Evolutionary conservation across 2,888 invertebrate genomes (phyloP), one percentile per base, ranked within the genome.

Genomic region (Meteorus colon): DNA sequence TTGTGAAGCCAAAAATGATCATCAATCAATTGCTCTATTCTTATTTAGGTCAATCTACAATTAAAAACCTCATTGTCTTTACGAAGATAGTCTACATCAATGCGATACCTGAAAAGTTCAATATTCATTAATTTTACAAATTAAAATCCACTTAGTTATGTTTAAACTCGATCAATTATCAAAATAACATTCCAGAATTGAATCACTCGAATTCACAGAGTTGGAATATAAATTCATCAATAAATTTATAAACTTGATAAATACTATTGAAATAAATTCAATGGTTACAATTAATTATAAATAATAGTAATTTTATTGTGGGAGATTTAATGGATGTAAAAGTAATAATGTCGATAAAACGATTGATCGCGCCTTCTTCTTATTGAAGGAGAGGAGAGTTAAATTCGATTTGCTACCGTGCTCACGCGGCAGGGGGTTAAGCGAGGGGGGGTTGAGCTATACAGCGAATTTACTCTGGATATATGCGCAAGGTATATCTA

Each of bases 361-460:
- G 73, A 73, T 73, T 73, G 73, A 73, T 73, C 73, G 73, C 65
- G 12, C 37, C 41, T 65, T 37, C 3, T 63, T 48, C 66, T 65
- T 66, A 55, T 55, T 55, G 19, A 19, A 19, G 55, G 41, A 41
- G 41, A 55, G 19, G 73, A 63, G 73, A 65, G 65, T 73, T 73
- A 73, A 73, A 73, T 73, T 73, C 73, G 73, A 73, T 73, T 73
- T 73, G 73, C 73, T 73, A 66, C 73, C 63, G 41, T 34, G 62
- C 41, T 41, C 41, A 37, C 65, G 63, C 63, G 51, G 66, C 19
- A 66, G 66, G 45, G 27, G 51, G 51, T 68, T 51, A 31, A 31
- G 51, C 41, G 41, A 71, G 45, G 62, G 55, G 59, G 71, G 37
- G 70, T 10, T 59, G 62, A 12, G 41, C n/a, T 60, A 45, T 37